Base-by-base conservation (phyloP, 1,140 invertebrate genomes). In the Pantala flavescens region DNA sequence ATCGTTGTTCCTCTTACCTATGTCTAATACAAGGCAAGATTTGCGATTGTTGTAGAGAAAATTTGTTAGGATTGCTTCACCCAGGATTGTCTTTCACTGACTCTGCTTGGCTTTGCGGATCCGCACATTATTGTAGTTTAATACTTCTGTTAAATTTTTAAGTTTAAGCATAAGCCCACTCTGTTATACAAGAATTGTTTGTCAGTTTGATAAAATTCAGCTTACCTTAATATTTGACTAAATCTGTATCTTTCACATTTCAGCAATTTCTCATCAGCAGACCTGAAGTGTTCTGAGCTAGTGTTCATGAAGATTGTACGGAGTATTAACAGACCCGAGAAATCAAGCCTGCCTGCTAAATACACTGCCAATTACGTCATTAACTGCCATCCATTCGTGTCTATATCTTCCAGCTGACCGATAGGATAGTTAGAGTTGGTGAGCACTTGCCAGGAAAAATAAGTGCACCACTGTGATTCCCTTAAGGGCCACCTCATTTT, bases 401-500 rank as follows among this genome's bases (percentile, higher is more conserved):
- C 14, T 63, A 21, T 63, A 63, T 19, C 49, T 63, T 16, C 49
- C 49, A 63, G 49, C n/a, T 63, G 49, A 63, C 49, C n/a, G 49
- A 63, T 7, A 21, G n/a, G n/a, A 63, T 16, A 7, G 49, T 63
- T 19, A 63, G n/a, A 63, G 49, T 63, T 63, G 49, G 49, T 63
- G 49, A 63, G 49, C 49, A 63, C 49, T 63, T 63, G 49, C 49
- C 49, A 63, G 49, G 49, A 63, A 63, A 63, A 63, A 63, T 63
- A 63, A 36, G 49, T 63, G 49, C 49, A 63, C 49, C 49, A 63
- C 49, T 63, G 49, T 63, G 49, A 63, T 63, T 12, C 49, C 49
- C 49, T 7, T 63, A 19, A 19, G 49, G 49, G 49, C 49, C 49
- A 63, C 49, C 49, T 63, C 49, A 63, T 63, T 63, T 16, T 21